These are phyloP conservation scores for Mesorhabditis belari DNA, from an alignment of 2,888 invertebrate genomes.

Conservation along the genomic window DNA sequence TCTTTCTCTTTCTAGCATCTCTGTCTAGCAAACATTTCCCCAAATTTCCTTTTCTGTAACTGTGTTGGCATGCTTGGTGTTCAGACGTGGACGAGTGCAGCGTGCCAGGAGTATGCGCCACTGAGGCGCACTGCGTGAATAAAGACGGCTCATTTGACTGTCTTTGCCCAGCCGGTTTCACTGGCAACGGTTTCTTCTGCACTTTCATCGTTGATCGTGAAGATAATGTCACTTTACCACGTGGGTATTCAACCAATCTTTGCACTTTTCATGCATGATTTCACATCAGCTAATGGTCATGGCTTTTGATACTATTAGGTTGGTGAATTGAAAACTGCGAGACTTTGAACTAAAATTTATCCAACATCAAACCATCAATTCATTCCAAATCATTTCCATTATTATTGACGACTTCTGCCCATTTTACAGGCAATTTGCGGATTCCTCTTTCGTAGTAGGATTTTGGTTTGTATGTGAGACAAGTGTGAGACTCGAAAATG, in stretches of 20 bases:
- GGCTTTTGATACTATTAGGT: neutral
- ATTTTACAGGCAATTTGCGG: too few relatives aligned
- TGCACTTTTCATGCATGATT: neutral
- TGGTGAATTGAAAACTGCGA: too few relatives aligned
- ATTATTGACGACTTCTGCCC: too few relatives aligned
- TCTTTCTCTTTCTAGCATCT: too few relatives aligned
- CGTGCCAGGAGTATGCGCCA: constrained; percentile 36
- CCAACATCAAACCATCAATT: too few relatives aligned
- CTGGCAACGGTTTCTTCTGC: constrained; percentile 35
- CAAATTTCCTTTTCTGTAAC: too few relatives aligned
- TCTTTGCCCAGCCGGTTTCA: constrained; percentile 39
- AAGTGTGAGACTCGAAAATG: too few relatives aligned
- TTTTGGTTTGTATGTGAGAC: too few relatives aligned
- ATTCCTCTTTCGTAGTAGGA: too few relatives aligned
- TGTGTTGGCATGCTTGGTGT: too few relatives aligned
- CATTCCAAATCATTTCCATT: neutral
- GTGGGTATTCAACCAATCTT: neutral
- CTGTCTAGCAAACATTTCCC: too few relatives aligned
- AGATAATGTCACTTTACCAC: neutral
- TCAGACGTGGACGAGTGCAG: constrained; percentile 49
- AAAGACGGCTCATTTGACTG: constrained; percentile 68
- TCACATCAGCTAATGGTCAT: neutral
- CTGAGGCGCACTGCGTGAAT: constrained; percentile 65
- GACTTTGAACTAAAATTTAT: too few relatives aligned
- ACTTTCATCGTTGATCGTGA: neutral